A percentile compares a stretch with the other conserved stretches of the same genome.
Evolutionary conservation across 1,140 invertebrate species (phyloP).

Genomic region (Aphidius ervi): DNA sequence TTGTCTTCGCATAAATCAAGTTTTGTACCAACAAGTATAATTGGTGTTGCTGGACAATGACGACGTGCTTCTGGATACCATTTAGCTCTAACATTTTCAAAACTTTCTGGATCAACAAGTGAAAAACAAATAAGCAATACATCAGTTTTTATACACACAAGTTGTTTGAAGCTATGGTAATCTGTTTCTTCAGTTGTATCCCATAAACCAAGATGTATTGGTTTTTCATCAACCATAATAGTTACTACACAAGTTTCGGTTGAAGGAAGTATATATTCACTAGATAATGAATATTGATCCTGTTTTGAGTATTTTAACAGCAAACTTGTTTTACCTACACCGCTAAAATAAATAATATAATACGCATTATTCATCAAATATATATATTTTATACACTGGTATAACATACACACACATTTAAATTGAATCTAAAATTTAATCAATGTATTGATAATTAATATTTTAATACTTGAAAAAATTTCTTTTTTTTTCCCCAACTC

Average conservation of each 20-base stretch:
- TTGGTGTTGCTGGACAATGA: slow-evolving; percentile 54
- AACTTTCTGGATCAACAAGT: too few species aligned
- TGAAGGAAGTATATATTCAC: slow-evolving; percentile 94
- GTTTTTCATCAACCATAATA: slow-evolving; percentile 99
- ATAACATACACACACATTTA: too few species aligned
- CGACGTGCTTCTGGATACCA: too few species aligned
- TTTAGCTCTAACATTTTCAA: too few species aligned
- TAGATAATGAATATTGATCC: slow-evolving; percentile 72
- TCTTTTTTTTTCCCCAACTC: too few species aligned
- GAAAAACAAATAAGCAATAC: slow-evolving; percentile 38
- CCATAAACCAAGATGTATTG: slow-evolving; percentile 86
- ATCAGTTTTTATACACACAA: slow-evolving; percentile 94
- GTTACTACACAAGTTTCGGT: slow-evolving; percentile 99
- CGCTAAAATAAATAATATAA: slow-evolving; percentile 59
- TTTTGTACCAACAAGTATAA: slow-evolving; percentile 74
- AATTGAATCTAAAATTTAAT: too few species aligned
- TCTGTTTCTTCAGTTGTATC: slow-evolving; percentile 97
- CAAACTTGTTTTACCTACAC: slow-evolving; percentile 95
- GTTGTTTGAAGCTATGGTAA: slow-evolving; percentile 91
- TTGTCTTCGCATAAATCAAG: too few species aligned
- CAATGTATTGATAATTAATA: too few species aligned
- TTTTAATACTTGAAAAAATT: too few species aligned
- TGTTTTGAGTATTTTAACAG: slow-evolving; percentile 96
- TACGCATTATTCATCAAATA: slow-evolving; percentile 8
- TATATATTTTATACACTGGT: not conserved